Evolutionary conservation across 2,113 vertebrate genomes (phyloP).

Genomic region (Copsychus sechellarum): DNA sequence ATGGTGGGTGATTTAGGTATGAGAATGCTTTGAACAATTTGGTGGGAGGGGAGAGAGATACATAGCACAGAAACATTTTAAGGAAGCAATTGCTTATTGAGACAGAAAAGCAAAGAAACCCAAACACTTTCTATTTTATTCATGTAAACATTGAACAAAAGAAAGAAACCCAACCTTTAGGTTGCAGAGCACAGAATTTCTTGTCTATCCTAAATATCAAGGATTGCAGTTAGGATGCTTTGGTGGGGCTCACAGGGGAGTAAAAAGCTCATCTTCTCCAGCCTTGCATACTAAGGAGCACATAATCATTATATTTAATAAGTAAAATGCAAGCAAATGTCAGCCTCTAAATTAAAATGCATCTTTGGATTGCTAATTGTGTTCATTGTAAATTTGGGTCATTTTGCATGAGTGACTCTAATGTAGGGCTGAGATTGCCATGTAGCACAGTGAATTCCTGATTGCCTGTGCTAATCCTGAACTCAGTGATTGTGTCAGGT

Average conservation of each 20-base stretch:
- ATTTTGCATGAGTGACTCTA: slow-evolving; percentile 81
- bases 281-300: background rate
- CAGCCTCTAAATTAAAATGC: slow-evolving; percentile 72
- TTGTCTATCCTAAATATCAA: background rate
- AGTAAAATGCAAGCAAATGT: slow-evolving; percentile 62
- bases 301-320: slow-evolving; percentile 68
- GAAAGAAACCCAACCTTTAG: background rate
- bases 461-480: slow-evolving; percentile 73
- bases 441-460: slow-evolving; percentile 53
- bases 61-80: background rate
- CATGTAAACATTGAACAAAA: background rate
- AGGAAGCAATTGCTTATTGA: background rate
- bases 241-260: background rate
- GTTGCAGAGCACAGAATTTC: background rate
- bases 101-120: background rate
- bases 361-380: slow-evolving; percentile 76
- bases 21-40: background rate
- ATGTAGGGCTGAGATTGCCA: slow-evolving; percentile 60
- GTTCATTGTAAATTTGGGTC: slow-evolving; percentile 78
- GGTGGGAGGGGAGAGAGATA: no score
- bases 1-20: background rate
- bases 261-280: background rate
- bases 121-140: background rate
- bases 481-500: slow-evolving; percentile 76
- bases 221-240: background rate